A percentile compares a stretch with the other conserved stretches of the same genome.
Evolutionary conservation across 2,113 vertebrate genomes (phyloP).

Genomic region (Callipepla squamata): DNA sequence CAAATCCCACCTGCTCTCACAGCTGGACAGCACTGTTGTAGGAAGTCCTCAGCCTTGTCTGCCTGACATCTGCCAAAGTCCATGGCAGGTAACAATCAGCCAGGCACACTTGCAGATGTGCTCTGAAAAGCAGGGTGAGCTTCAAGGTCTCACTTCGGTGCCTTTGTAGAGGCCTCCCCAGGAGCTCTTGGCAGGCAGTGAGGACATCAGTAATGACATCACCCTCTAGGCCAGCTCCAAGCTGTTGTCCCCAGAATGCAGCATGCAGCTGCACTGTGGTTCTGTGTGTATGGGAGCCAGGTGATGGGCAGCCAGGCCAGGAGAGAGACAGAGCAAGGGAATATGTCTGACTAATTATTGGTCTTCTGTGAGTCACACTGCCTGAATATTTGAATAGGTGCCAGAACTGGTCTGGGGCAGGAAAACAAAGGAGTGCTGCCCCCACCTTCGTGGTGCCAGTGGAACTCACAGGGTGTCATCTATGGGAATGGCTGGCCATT

Average conservation of each 20-base stretch:
- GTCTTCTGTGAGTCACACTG: background rate
- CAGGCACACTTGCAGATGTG: background rate
- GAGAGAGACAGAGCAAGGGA: rapidly evolving
- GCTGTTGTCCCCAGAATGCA: background rate
- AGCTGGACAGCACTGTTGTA: background rate
- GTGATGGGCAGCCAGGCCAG: background rate
- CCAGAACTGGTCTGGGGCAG: background rate
- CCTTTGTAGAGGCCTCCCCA: background rate
- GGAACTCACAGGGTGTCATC: rapidly evolving
- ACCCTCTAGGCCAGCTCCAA: background rate
- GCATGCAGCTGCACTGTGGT: background rate
- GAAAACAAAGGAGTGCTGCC: background rate
- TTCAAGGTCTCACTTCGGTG: background rate
- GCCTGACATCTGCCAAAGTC: background rate
- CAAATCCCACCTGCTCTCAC: background rate
- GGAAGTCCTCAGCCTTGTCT: background rate
- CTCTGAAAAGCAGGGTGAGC: background rate
- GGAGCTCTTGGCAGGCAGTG: background rate
- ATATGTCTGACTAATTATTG: rapidly evolving
- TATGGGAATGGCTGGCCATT: rapidly evolving
- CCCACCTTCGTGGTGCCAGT: background rate
- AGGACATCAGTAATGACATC: background rate
- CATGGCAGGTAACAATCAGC: background rate
- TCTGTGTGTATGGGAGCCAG: background rate
- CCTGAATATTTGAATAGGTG: background rate